A percentile compares a stretch with the other conserved stretches of the same genome.
Evolutionary conservation across 2,113 vertebrate genomes (phyloP).

Genomic region (Malurus alboscapulatus): DNA sequence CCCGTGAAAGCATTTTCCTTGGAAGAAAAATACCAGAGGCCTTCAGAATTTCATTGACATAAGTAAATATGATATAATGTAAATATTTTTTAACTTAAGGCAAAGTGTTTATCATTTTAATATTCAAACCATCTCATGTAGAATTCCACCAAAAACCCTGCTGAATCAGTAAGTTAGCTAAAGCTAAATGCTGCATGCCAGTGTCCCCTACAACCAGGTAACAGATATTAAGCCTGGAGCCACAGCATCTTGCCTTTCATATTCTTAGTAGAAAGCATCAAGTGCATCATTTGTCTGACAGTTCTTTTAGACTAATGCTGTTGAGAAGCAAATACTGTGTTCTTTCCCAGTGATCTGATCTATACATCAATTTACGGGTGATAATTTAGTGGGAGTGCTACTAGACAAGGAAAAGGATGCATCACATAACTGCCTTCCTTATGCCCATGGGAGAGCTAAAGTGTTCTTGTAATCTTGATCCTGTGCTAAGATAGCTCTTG

Average conservation of each 20-base stretch:
- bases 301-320: background rate
- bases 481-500: background rate
- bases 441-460: background rate
- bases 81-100: background rate
- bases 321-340: background rate
- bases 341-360: background rate
- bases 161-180: background rate
- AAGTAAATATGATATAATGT: background rate
- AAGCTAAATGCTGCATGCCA: background rate
- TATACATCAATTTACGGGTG: background rate
- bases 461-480: background rate
- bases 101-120: background rate
- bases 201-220: background rate
- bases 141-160: background rate
- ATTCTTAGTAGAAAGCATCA: background rate
- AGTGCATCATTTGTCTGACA: background rate
- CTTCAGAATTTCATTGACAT: background rate
- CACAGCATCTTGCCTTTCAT: background rate
- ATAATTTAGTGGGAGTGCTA: background rate
- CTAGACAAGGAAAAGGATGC: background rate
- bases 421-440: background rate
- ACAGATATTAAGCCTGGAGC: background rate
- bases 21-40: background rate
- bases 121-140: background rate
- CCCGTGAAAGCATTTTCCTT: background rate